Evolutionary conservation across 2,888 invertebrate genomes (phyloP).

Genomic region (Rhopalosiphum nymphaeae): DNA sequence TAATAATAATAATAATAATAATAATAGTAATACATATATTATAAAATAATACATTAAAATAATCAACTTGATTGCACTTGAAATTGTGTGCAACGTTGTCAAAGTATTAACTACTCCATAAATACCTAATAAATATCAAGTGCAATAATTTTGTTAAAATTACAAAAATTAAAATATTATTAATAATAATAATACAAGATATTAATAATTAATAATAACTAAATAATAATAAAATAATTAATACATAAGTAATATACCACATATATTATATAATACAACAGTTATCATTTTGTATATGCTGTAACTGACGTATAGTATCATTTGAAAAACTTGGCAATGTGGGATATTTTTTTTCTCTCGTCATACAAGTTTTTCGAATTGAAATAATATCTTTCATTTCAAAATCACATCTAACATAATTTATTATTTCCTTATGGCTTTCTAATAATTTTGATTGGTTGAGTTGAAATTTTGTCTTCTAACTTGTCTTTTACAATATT

Average conservation of each 20-base stretch:
- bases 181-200: not conserved
- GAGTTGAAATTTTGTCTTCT: not conserved
- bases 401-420: not conserved
- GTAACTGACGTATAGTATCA: not conserved
- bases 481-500: not conserved
- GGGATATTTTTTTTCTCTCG: not conserved
- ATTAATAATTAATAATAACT: not conserved
- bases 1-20: too few relatives aligned
- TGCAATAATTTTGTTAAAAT: not conserved
- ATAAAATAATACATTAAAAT: not conserved
- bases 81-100: not conserved
- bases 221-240: not conserved
- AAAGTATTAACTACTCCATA: not conserved
- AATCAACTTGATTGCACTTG: not conserved
- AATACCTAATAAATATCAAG: not conserved
- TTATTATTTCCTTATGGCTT: not conserved
- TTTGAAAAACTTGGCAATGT: not conserved
- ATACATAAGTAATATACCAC: not conserved
- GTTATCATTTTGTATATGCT: not conserved
- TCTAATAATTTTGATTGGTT: not conserved
- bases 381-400: not conserved
- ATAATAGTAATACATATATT: too few relatives aligned
- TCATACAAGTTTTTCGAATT: not conserved
- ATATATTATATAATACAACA: not conserved
- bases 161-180: not conserved